These are phyloP conservation scores for Centroberyx gerrardi DNA, from an alignment of 2,797 vertebrate genomes.

Conservation along the genomic window DNA sequence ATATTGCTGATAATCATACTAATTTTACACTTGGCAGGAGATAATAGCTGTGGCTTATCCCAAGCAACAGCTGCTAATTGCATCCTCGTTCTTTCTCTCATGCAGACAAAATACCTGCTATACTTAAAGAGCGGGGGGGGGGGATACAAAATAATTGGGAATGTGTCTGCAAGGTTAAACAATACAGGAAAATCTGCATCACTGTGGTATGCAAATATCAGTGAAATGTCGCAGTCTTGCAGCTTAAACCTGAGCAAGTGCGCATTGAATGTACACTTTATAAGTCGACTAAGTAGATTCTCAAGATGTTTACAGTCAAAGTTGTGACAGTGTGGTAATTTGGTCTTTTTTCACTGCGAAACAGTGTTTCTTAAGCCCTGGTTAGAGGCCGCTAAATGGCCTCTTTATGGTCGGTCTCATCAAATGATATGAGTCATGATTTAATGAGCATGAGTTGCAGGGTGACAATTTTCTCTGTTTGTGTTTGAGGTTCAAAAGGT, in stretches of 20 bases:
- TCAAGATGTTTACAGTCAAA: too few relatives aligned
- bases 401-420: background rate
- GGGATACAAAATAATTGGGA: conserved; percentile 42
- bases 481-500: background rate
- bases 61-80: conserved; percentile 63
- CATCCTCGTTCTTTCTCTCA: conserved; percentile 49
- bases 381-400: background rate
- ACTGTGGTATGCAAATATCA: background rate
- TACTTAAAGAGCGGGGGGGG: conserved; percentile 16
- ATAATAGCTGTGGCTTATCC: conserved; percentile 65
- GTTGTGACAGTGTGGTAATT: background rate
- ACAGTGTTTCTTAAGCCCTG: too few relatives aligned
- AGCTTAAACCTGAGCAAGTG: background rate
- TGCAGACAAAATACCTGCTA: conserved; percentile 56
- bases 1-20: conserved; percentile 73
- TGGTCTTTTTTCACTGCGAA: background rate
- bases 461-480: background rate
- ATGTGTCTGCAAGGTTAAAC: conserved; percentile 42
- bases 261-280: background rate
- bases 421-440: background rate
- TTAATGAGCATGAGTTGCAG: background rate
- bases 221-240: background rate
- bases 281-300: too few relatives aligned
- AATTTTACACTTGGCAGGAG: conserved; percentile 77
- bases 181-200: conserved; percentile 10